Percentiles rank a stretch among this genome's conserved stretches.
Conservation (phyloP, 2,888 invertebrate genomes). For the Digitonthophagus gazella region DNA sequence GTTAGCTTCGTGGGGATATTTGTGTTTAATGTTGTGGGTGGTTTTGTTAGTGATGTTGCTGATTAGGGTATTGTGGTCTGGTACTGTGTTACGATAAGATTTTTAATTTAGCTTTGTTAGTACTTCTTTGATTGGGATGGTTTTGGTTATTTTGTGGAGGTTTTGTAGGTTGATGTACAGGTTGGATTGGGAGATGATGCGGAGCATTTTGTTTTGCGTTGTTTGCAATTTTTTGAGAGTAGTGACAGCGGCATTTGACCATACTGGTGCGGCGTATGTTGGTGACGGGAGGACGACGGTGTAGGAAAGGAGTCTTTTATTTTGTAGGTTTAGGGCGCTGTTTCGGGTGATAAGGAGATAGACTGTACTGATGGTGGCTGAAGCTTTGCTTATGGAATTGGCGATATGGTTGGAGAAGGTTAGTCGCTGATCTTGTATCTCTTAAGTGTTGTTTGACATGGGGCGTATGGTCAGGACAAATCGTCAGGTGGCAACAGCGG, state of each 20-base stretch:
- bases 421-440: not conserved
- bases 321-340: not conserved
- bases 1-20: too few species aligned
- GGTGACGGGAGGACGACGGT: not conserved
- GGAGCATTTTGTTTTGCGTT: not conserved
- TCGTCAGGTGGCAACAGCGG: too few species aligned
- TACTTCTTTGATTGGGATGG: too few species aligned
- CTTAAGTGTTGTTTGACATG: too few species aligned
- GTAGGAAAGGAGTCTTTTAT: not conserved
- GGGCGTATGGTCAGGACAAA: too few species aligned
- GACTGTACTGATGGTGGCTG: not conserved
- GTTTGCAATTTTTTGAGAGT: not conserved
- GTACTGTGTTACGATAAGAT: too few species aligned
- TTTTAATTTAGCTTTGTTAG: too few species aligned
- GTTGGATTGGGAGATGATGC: not conserved
- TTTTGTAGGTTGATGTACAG: too few species aligned
- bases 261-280: not conserved
- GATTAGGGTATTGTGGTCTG: too few species aligned
- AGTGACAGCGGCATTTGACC: not conserved
- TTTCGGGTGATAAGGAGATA: not conserved
- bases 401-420: not conserved
- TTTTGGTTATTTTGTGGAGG: too few species aligned
- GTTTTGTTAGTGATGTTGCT: too few species aligned
- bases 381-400: not conserved
- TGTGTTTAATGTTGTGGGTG: too few species aligned